Base-by-base conservation (phyloP, 1,140 invertebrate genomes). In the Archegozetes longisetosus region DNA sequence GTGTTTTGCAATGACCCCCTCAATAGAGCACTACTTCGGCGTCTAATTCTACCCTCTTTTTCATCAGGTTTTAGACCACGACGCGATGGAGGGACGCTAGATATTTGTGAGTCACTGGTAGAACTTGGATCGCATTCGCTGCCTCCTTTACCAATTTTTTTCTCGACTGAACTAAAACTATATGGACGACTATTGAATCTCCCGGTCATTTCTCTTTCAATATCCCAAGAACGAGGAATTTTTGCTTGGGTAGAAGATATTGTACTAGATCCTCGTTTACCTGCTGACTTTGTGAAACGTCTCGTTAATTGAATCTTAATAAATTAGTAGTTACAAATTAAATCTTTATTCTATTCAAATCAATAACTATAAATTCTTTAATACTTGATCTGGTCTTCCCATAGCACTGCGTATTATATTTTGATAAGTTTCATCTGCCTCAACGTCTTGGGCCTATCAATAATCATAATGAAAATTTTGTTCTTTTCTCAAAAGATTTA, bases 381-480 rank as follows among this genome's bases (percentile, higher is more conserved):
- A 9, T 40, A 40, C 32, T 40, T 40, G 6, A 40, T 40, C 17
- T 9, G 32, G 50, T 6, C 20, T 52, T 24, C 55, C 55, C 53
- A 48, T 32, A 13, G 55, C 32, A 22, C 47, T 20, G 12, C 55
- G 3, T 9, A 29, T 57, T 20, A 57, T 47, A 3, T 28, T 57
- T 22, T 57, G 55, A 28, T 46, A 57, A 28, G 27, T 57, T 6
- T 26, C 32, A 50, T 57, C 55, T 22, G 22, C 9, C 22, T 57
- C 55, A 3, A 57, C 55, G 28, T 57, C 55, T 17, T 47, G 14
- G 14, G 47, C 53, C 53, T 55, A 28, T 25, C 4, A 20, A 9
- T 52, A 9, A 14, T 6, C 6, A 28, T 25, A 52, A 9, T 40
- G 20, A 6, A 28, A 52, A 4, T 6, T 52, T n/a, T 52, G 50